Evolutionary conservation across 35 echinoderm and acorn worm species (phyloP), one percentile per base, ranked within the genome.

Genomic region (Ophioderma brevispina): DNA sequence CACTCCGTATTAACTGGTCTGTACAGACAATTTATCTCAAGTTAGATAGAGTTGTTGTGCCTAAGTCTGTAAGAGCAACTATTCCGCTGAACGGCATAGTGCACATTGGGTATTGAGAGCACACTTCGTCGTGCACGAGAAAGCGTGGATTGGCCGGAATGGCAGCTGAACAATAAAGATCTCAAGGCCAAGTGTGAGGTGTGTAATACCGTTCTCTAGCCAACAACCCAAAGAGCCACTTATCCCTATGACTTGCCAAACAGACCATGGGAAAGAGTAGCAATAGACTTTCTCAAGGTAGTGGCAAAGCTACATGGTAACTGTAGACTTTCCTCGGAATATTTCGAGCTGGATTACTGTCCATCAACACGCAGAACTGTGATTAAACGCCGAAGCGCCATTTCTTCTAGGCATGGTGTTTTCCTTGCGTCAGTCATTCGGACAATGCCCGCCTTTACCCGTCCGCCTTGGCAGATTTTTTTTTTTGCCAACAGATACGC

Each of bases 31-130:
- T 82, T 38, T 43, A 75, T 42, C 32, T 88, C 36, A 32, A 82
- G 21, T 93, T 93, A 78, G 88, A 92, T 40, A 85, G 52, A 37
- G n/a, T n/a, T n/a, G n/a, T n/a, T n/a, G n/a, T n/a, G n/a, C n/a
- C 78, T 30, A 30, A n/a, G 32, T 28, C 25, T 11, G 25, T 88
- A 1, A 79, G 85, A 41, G 30, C 32, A 31, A 50, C 38, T 32
- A 93, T 93, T 17, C 77, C 25, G 30, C 10, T 38, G 89, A 89
- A 77, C 80, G 88, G 32, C 91, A 89, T 76, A 79, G 36, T 13
- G 56, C 80, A 31, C 90, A 92, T 55, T 64, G 4, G 84, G 85
- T 19, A 75, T 92, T 18, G 40, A 88, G 79, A 89, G 79, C 36
- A 88, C 85, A 32, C 55, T 93, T 1, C 36, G 77, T 32, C 49